Percentiles rank a stretch among this genome's conserved stretches.
Evolutionary conservation across 2,113 vertebrate genomes (phyloP).

Genomic region (Gymnarchus niloticus): DNA sequence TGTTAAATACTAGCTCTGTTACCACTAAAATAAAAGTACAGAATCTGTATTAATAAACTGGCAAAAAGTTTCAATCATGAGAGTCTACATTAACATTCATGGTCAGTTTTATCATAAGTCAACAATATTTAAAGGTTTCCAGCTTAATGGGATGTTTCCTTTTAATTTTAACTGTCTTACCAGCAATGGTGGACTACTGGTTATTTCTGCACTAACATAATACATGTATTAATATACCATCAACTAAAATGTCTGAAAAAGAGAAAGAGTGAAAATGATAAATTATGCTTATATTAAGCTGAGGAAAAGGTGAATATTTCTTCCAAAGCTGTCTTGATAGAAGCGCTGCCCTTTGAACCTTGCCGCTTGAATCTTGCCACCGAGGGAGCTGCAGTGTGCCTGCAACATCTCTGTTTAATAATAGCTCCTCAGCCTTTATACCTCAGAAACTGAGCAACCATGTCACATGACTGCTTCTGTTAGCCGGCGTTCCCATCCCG

Average conservation of each 20-base stretch:
- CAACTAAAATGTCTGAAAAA: not conserved
- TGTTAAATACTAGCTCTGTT: not conserved
- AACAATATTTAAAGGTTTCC: no score
- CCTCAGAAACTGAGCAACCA: constrained; percentile 50
- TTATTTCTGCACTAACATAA: not conserved
- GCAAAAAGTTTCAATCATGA: no score
- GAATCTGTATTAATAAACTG: no score
- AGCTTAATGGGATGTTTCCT: no score
- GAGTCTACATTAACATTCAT: no score
- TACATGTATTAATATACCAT: not conserved
- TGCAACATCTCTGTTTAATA: constrained; percentile 39
- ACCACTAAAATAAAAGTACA: not conserved
- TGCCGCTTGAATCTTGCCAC: not conserved
- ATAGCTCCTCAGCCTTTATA: constrained; percentile 61
- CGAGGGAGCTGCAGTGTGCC: not conserved
- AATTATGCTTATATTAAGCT: not conserved
- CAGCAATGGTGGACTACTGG: not conserved
- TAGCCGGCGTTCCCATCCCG: constrained; percentile 44
- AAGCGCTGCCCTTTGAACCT: not conserved
- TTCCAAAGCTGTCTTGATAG: not conserved
- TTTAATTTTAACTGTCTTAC: not conserved
- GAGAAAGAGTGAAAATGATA: not conserved
- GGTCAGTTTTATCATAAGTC: not conserved
- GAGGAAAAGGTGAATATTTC: not conserved
- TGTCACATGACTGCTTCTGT: constrained; percentile 47